These are phyloP conservation scores for Tridacna gigas DNA, from an alignment of 2,888 invertebrate species.

Conservation along the genomic window DNA sequence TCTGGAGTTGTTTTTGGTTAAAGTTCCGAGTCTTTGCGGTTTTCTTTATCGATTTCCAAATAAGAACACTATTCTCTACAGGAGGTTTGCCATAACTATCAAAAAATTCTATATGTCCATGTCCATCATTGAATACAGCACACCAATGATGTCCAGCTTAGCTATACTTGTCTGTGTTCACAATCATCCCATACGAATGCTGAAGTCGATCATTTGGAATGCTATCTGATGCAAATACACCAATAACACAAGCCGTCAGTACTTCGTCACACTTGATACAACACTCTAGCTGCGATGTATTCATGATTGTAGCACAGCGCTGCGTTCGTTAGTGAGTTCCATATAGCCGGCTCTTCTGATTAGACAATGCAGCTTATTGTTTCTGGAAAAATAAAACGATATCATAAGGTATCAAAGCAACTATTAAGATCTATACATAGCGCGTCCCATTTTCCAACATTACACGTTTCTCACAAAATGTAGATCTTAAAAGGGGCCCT, in stretches of 20 bases:
- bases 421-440: too few species aligned
- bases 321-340: slow-evolving; percentile 33
- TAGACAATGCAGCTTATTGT: slow-evolving; percentile 52
- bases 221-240: slow-evolving; percentile 35
- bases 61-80: too few species aligned
- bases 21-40: slow-evolving; percentile 1
- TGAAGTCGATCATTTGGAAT: too few species aligned
- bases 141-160: slow-evolving; percentile 40
- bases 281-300: slow-evolving; percentile 42
- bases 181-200: slow-evolving; percentile 30
- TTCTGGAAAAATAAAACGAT: slow-evolving; percentile 45
- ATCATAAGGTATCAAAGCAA: too few species aligned
- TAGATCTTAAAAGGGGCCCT: too few species aligned
- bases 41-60: background rate
- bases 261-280: slow-evolving; percentile 35
- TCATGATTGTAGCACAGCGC: slow-evolving; percentile 33
- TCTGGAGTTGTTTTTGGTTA: slow-evolving; percentile 9
- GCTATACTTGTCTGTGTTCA: slow-evolving; percentile 29
- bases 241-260: slow-evolving; percentile 12
- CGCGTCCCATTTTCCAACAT: too few species aligned
- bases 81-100: slow-evolving; percentile 40
- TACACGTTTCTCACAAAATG: too few species aligned
- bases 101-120: slow-evolving; percentile 27
- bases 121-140: slow-evolving; percentile 27
- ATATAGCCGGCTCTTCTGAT: slow-evolving; percentile 41